Evolutionary conservation across 2,888 invertebrate genomes (phyloP).

Genomic region (Epiblema foenella): DNA sequence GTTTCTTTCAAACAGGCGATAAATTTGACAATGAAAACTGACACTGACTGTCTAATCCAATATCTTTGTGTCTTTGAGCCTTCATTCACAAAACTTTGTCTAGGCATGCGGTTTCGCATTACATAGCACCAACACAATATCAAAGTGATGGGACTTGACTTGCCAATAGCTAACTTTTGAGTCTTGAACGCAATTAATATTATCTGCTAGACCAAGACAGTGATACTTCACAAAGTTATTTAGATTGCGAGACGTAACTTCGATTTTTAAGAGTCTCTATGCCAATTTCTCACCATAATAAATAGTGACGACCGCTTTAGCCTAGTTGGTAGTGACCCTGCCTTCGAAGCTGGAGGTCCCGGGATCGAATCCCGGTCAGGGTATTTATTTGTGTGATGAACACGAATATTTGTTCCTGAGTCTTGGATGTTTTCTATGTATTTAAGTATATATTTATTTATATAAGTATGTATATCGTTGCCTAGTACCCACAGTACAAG

Average conservation of each 20-base stretch:
- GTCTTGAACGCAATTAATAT: constrained; percentile 3
- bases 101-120: constrained; percentile 16
- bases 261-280: background rate
- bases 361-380: too few relatives aligned
- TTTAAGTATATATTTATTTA: too few relatives aligned
- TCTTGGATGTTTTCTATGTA: too few relatives aligned
- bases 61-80: background rate
- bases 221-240: background rate
- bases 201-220: background rate
- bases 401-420: too few relatives aligned
- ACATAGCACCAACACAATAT: constrained; percentile 14
- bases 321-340: too few relatives aligned
- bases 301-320: too few relatives aligned
- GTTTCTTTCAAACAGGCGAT: too few relatives aligned
- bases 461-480: too few relatives aligned
- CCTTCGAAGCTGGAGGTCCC: too few relatives aligned
- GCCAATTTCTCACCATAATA: background rate
- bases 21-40: background rate
- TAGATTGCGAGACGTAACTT: constrained; percentile 2
- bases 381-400: too few relatives aligned
- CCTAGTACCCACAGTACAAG: too few relatives aligned
- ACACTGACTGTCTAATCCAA: background rate
- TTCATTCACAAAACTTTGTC: background rate
- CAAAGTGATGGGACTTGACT: background rate
- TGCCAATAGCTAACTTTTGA: background rate